A percentile compares a stretch with the other conserved stretches of the same genome.
Conservation (phyloP, 2,113 vertebrate species). For the Anarhynchus alexandrinus region DNA sequence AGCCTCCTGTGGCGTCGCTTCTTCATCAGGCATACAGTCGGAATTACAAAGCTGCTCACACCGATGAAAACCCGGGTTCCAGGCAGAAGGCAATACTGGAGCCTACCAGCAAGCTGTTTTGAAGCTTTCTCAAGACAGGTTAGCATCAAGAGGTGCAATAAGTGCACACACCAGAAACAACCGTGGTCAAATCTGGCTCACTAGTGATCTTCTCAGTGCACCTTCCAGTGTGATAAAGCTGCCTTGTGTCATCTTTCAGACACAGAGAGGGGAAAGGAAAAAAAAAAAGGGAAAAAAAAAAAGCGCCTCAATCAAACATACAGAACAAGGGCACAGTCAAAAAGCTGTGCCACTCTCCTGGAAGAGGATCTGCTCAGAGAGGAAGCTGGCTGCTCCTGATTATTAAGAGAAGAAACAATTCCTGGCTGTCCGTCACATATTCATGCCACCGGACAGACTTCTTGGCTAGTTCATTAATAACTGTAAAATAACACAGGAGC, state of each 20-base stretch:
- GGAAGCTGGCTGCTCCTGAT: background rate
- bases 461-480: background rate
- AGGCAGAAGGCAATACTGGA: background rate
- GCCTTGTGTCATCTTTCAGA: background rate
- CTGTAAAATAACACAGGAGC: background rate
- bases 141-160: background rate
- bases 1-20: background rate
- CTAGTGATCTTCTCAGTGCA: background rate
- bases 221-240: background rate
- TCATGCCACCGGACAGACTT: background rate
- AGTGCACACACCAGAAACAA: background rate
- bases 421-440: background rate
- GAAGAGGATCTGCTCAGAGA: background rate
- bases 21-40: background rate
- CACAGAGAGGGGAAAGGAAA: background rate
- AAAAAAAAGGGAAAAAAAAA: no score
- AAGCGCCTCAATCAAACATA: background rate
- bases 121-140: background rate
- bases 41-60: background rate
- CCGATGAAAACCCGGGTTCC: background rate
- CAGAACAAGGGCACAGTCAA: background rate
- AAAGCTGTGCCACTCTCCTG: background rate
- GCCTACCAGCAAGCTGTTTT: background rate
- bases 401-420: background rate
- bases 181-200: background rate